Conservation (phyloP, 1,140 invertebrate genomes). For the Papilio aristodemus region DNA sequence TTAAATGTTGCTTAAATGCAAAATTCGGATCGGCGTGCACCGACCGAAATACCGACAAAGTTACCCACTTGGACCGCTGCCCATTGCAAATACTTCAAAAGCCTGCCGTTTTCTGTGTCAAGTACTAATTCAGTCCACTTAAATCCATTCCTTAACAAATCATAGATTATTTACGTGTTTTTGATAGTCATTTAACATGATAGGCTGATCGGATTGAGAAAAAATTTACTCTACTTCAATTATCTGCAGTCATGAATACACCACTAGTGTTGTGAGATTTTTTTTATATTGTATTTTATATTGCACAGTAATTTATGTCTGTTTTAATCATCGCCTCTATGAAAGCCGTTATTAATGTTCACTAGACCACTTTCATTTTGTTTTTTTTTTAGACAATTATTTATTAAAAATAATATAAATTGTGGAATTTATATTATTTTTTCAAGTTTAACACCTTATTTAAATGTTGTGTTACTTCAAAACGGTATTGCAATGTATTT, state of each 20-base stretch:
- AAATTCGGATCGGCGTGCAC: conserved; percentile 6
- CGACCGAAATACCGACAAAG: conserved; percentile 19
- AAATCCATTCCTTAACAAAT: background rate
- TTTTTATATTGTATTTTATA: no score
- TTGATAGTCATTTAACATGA: background rate
- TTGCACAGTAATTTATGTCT: background rate
- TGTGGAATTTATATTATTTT: background rate
- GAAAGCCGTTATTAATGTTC: no score
- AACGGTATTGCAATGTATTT: background rate
- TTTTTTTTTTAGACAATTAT: background rate
- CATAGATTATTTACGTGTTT: background rate
- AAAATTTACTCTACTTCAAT: no score
- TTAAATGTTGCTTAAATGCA: conserved; percentile 24
- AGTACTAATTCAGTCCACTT: conserved; percentile 15
- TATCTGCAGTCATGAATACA: no score
- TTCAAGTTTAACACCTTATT: background rate
- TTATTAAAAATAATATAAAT: background rate
- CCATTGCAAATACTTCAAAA: conserved; percentile 24
- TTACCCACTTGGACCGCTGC: conserved; percentile 2
- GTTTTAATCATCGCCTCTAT: background rate
- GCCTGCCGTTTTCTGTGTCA: conserved; percentile 10
- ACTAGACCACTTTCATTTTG: background rate
- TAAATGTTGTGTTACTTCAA: background rate
- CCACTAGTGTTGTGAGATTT: no score
- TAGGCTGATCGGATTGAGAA: background rate